These are phyloP conservation scores for Steinernema feltiae DNA, from an alignment of 1,140 invertebrate species.

Conservation along the genomic window DNA sequence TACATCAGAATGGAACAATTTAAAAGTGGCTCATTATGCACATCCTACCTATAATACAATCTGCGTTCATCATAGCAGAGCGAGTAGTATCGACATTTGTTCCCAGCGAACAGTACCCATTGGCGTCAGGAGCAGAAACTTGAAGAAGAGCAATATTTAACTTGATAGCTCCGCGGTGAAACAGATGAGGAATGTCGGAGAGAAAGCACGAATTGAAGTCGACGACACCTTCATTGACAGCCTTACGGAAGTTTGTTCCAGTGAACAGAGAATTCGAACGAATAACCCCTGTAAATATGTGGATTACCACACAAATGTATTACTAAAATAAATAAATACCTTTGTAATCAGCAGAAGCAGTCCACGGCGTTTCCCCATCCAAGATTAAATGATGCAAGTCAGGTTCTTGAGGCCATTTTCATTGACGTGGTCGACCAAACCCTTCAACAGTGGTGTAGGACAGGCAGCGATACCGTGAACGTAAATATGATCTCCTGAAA, in stretches of 20 bases:
- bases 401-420: constrained; percentile 69
- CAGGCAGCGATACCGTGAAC: constrained; percentile 85
- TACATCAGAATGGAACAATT: too few species aligned
- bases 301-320: too few species aligned
- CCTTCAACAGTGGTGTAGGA: constrained; percentile 71
- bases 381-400: constrained; percentile 86
- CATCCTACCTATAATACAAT: constrained; percentile 74
- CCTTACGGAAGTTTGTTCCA: constrained; percentile 77
- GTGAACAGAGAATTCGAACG: constrained; percentile 82
- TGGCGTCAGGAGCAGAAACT: constrained; percentile 76
- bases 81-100: constrained; percentile 84
- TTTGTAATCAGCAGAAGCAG: constrained; percentile 71
- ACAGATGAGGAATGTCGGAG: constrained; percentile 80
- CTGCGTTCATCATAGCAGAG: constrained; percentile 75
- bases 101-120: constrained; percentile 82
- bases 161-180: constrained; percentile 73
- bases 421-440: constrained; percentile 75
- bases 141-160: constrained; percentile 80
- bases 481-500: constrained; percentile 75
- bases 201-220: constrained; percentile 85
- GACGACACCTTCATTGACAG: constrained; percentile 71
- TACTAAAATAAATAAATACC: constrained; percentile 63
- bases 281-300: constrained; percentile 65
- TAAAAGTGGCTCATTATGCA: too few species aligned
- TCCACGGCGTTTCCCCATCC: constrained; percentile 76